Conservation (phyloP, 2,888 invertebrate genomes). For the Eudasyphora cyanicolor region DNA sequence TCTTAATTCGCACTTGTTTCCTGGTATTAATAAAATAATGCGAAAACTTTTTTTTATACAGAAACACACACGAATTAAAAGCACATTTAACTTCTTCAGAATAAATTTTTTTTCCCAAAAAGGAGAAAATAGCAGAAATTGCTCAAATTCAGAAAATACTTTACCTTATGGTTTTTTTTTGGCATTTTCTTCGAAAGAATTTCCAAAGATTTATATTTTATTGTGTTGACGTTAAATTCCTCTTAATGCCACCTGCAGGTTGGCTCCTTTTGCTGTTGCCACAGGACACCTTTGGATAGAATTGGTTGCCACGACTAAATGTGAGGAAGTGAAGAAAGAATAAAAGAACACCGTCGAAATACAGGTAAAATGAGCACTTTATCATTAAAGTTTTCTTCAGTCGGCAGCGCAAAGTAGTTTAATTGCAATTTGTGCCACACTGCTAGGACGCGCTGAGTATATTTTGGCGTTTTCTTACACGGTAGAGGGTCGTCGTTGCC, state of each 20-base stretch:
- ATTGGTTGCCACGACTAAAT: background rate
- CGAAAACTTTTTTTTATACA: too few relatives aligned
- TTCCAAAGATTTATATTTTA: conserved; percentile 30
- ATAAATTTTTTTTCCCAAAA: too few relatives aligned
- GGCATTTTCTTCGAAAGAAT: conserved; percentile 15
- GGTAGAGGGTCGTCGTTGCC: background rate
- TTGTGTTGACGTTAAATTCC: conserved; percentile 12
- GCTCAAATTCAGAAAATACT: conserved; percentile 14
- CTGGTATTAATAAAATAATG: too few relatives aligned
- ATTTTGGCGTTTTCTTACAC: background rate
- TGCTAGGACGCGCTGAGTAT: background rate
- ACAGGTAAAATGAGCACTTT: conserved; percentile 15
- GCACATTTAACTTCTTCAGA: too few relatives aligned
- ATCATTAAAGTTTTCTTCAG: conserved; percentile 22
- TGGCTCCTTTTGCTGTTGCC: background rate
- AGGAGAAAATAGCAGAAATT: too few relatives aligned
- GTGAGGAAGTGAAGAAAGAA: background rate
- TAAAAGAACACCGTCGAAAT: background rate
- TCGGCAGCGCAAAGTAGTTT: conserved; percentile 13
- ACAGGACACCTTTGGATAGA: too few relatives aligned
- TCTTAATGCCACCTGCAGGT: background rate
- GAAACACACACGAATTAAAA: too few relatives aligned
- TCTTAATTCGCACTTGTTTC: too few relatives aligned
- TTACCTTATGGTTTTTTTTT: too few relatives aligned
- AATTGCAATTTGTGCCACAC: conserved; percentile 36